Conservation (phyloP, 2,797 vertebrate genomes). For the Oreochromis grahami region DNA sequence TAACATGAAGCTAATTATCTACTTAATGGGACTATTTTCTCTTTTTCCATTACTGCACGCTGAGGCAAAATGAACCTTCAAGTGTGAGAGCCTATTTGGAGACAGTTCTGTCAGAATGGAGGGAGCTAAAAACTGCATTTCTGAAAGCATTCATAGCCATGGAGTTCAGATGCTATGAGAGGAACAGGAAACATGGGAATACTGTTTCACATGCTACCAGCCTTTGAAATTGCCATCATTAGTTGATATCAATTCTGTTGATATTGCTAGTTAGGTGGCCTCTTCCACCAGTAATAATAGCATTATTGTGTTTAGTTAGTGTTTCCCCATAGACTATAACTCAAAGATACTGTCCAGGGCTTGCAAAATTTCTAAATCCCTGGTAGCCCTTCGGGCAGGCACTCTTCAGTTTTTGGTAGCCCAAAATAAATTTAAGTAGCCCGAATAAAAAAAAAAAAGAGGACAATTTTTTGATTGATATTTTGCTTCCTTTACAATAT, state of each 20-base stretch:
- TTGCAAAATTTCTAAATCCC: too few relatives aligned
- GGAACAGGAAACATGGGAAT: background rate
- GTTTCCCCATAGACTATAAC: background rate
- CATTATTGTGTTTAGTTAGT: background rate
- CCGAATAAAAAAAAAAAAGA: too few relatives aligned
- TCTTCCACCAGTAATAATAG: background rate
- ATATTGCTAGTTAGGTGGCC: background rate
- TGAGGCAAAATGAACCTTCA: constrained; percentile 5
- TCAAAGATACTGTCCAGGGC: background rate
- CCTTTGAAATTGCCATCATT: background rate
- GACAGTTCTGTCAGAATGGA: background rate
- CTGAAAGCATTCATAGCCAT: background rate
- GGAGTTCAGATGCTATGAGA: background rate
- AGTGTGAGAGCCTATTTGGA: constrained; percentile 2
- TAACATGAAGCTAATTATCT: constrained; percentile 39
- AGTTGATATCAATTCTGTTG: background rate
- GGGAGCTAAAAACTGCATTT: background rate
- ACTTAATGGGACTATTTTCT: constrained; percentile 36
- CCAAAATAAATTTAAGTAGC: too few relatives aligned
- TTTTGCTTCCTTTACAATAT: too few relatives aligned
- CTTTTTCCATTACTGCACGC: constrained; percentile 47
- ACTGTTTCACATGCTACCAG: background rate
- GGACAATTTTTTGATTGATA: too few relatives aligned
- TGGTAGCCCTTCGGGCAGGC: too few relatives aligned
- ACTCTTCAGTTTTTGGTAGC: too few relatives aligned